These are phyloP conservation scores for Prosapia bicincta DNA, from an alignment of 2,888 invertebrate genomes.

Conservation along the genomic window DNA sequence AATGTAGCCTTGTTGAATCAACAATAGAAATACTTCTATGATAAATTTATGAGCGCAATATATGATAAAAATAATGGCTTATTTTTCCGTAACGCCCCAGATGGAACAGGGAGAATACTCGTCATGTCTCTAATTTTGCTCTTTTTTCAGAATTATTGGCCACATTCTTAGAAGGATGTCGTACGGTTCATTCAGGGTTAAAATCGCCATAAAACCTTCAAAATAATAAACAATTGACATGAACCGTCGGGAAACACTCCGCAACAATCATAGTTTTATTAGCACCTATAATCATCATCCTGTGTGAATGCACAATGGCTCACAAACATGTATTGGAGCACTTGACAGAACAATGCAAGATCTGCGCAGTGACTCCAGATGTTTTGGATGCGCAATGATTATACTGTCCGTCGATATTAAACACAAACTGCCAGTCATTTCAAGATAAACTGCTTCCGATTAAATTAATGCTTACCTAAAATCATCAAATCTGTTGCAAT, in stretches of 20 bases:
- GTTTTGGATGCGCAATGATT: conserved; percentile 33
- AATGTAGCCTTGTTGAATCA: too few relatives aligned
- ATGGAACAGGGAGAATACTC: conserved; percentile 26
- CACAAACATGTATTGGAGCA: conserved; percentile 40
- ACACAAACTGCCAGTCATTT: conserved; percentile 35
- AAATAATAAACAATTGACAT: too few relatives aligned
- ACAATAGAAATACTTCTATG: too few relatives aligned
- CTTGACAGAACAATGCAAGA: conserved; percentile 39
- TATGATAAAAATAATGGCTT: too few relatives aligned
- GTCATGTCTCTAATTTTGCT: conserved; percentile 37
- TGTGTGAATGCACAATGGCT: too few relatives aligned
- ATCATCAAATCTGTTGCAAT: too few relatives aligned
- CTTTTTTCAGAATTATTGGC: conserved; percentile 40
- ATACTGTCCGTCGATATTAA: conserved; percentile 32
- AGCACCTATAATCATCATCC: conserved; percentile 40
- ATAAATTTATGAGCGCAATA: too few relatives aligned
- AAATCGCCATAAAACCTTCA: conserved; percentile 41
- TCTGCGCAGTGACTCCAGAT: conserved; percentile 35
- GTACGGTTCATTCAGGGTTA: conserved; percentile 42
- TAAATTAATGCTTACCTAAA: conserved; percentile 32
- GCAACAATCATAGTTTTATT: conserved; percentile 41
- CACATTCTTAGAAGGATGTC: conserved; percentile 38
- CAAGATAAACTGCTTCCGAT: conserved; percentile 30
- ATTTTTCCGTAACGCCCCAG: conserved; percentile 1
- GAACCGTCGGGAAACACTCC: too few relatives aligned